A percentile compares a stretch with the other conserved stretches of the same genome.
These are phyloP conservation scores for Ichneumon xanthorius DNA, from an alignment of 2,888 invertebrate species.

Conservation along the genomic window DNA sequence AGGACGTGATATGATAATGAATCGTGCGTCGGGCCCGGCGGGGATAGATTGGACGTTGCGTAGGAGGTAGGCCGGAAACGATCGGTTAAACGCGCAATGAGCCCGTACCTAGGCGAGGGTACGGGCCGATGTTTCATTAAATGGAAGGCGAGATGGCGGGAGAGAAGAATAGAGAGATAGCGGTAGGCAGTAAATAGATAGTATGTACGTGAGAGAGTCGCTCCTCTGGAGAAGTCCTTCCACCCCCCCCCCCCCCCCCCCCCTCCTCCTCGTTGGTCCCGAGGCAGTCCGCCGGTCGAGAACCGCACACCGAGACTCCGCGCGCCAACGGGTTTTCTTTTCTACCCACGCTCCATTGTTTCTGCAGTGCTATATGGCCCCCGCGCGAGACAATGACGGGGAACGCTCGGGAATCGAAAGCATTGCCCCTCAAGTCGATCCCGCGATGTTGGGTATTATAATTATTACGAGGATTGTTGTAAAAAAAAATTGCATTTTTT, in stretches of 20 bases:
- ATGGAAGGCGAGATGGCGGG: slow-evolving; percentile 17
- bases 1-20: slow-evolving; percentile 44
- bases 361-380: slow-evolving; percentile 23
- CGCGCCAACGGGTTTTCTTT: slow-evolving; percentile 48
- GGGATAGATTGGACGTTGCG: slow-evolving; percentile 62
- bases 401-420: neutral
- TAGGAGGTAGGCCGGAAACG: slow-evolving; percentile 66
- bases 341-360: slow-evolving; percentile 65
- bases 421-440: too few species aligned
- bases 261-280: neutral
- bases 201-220: slow-evolving; percentile 61
- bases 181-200: slow-evolving; percentile 78
- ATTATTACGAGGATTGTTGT: too few species aligned
- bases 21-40: slow-evolving; percentile 25
- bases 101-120: slow-evolving; percentile 21
- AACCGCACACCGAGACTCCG: slow-evolving; percentile 19
- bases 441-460: too few species aligned
- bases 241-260: neutral
- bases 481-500: too few species aligned
- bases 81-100: slow-evolving; percentile 63
- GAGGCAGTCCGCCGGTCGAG: slow-evolving; percentile 4
- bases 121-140: slow-evolving; percentile 49
- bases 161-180: slow-evolving; percentile 77
- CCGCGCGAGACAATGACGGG: slow-evolving; percentile 24
- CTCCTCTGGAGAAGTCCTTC: neutral